Base-by-base conservation (phyloP, 2,797 vertebrate species). In the Malurus splendens region DNA sequence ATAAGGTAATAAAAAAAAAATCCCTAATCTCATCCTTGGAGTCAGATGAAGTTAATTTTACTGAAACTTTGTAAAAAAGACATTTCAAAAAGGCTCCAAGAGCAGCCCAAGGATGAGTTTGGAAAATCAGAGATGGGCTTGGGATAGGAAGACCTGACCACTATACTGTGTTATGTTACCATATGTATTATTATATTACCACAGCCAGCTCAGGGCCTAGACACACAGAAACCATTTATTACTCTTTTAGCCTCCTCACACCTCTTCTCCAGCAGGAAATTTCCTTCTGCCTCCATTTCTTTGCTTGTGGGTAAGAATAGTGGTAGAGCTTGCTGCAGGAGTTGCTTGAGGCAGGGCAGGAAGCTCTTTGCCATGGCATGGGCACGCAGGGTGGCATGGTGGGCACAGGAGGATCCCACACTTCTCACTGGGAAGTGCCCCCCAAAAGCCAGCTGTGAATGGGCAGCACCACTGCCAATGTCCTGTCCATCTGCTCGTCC, bases 331-430 rank as follows among this genome's bases (percentile, higher is more conserved):
- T 62, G 56, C 60, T 70, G 30, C 15, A 6, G 51, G 5, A 12
- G 45, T n/a, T 2, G 1, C 18, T 0, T 4, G 18, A 60, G 25
- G 23, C 45, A 41, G 33, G 9, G n/a, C 5, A 44, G 0, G 3
- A 73, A 62, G 45, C 0, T 0, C 44, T 73, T 51, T 33, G 28
- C 36, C 10, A 0, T 17, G 36, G 36, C 55, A 18, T 0, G 4
- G 45, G 12, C 39, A 17, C 65, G 52, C 44, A 52, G 44, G 32
- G 18, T 44, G 45, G 8, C 3, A 0, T 4, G 38, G 33, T 11
- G 32, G 19, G 59, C 39, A 18, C 2, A 2, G 76, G 25, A 59
- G 48, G 19, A 20, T 61, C 44, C 66, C 44, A 23, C 38, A 1
- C 19, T 55, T 76, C 42, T 76, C 10, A 4, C 0, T 0, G 10